Evolutionary conservation across 37 sponge, comb jelly and placozoan species (phyloP), one percentile per base, ranked within the genome.

Genomic region (Spongia lamella): DNA sequence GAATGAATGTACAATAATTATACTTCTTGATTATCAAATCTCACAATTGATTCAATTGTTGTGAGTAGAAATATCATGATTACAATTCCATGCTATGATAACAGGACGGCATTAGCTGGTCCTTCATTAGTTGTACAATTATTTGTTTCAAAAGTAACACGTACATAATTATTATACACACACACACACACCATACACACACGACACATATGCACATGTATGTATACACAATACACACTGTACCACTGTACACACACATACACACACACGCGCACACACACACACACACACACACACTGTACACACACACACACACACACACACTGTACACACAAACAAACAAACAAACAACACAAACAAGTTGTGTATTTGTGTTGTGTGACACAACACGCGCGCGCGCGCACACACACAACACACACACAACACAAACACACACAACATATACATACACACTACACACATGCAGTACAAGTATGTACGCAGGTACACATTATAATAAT

Each of bases 251-350:
- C 49, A 76, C 51, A 62, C 47, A 38, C 52, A 63, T 52, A 76
- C 64, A 76, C 77, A 61, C 64, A 35, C 47, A 76, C 64, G 63
- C 64, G 37, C 47, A 76, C 64, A 63, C 77, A 76, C 77, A 76
- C 77, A 63, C 47, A 62, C 27, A 37, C 64, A 76, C 64, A 76
- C 64, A 61, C 43, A 63, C 54, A 63, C 65, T 38, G 27, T 35
- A 72, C 29, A 53, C 29, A 56, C 74, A 72, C 56, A 72, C 56
- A 55, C 25, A 16, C 56, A 53, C 29, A 56, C 74, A 72, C 59
- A n/a, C n/a, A n/a, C n/a, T n/a, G n/a, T n/a, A 70, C 72, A 70
- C 34, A 56, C 24, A 22, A 35, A 1, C 55, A 64, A 21, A 27
- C 4, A 5, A 27, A 27, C 58, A 35, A 34, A 72, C 30, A 53